A percentile compares a stretch with the other conserved stretches of the same genome.
Evolutionary conservation across 2,797 vertebrate genomes (phyloP).

Genomic region (Centroberyx gerrardi): DNA sequence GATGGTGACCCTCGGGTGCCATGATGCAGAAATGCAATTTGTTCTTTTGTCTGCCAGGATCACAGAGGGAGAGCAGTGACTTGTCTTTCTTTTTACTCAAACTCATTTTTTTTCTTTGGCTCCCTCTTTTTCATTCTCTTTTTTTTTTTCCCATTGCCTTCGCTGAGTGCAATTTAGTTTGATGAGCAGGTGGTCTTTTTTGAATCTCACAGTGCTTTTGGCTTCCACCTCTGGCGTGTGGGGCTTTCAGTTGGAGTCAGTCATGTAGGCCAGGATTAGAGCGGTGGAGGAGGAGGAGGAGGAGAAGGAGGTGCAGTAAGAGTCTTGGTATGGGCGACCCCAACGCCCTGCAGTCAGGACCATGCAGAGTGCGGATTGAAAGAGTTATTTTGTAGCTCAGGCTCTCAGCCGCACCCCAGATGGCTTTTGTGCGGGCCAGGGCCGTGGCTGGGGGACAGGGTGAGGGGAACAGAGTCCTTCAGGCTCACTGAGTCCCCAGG

Average conservation of each 20-base stretch:
- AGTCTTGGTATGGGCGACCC: slow-evolving; percentile 68
- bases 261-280: slow-evolving; percentile 78
- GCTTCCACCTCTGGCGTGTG: slow-evolving; percentile 75
- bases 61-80: slow-evolving; percentile 81
- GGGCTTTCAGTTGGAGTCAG: slow-evolving; percentile 75
- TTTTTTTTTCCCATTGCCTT: slow-evolving; percentile 57
- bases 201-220: slow-evolving; percentile 68
- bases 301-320: slow-evolving; percentile 49
- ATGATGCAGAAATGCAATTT: slow-evolving; percentile 82
- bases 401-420: slow-evolving; percentile 75
- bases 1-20: slow-evolving; percentile 65
- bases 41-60: slow-evolving; percentile 86
- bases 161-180: slow-evolving; percentile 86
- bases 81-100: slow-evolving; percentile 71
- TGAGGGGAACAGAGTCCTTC: slow-evolving; percentile 63
- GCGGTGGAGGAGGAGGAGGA: slow-evolving; percentile 61
- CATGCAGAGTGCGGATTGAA: slow-evolving; percentile 74
- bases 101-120: slow-evolving; percentile 41
- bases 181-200: slow-evolving; percentile 87
- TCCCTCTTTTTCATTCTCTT: slow-evolving; percentile 67
- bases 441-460: slow-evolving; percentile 65
- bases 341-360: slow-evolving; percentile 69
- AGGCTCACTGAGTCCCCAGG: slow-evolving; percentile 68
- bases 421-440: slow-evolving; percentile 77
- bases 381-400: slow-evolving; percentile 77